These are phyloP conservation scores for Ctenopoma kingsleyae DNA, from an alignment of 2,797 vertebrate genomes.

Conservation along the genomic window DNA sequence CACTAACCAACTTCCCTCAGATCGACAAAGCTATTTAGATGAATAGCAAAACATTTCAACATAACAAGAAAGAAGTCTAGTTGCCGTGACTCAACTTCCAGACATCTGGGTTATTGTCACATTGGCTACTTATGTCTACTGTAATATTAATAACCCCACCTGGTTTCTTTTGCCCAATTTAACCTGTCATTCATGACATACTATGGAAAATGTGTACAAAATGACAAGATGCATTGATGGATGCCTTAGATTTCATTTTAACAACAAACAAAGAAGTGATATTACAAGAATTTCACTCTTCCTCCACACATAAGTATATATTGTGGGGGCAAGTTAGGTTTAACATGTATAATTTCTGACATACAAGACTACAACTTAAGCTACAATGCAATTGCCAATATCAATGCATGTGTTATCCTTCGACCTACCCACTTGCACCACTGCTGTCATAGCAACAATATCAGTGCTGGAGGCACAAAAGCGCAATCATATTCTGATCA, in stretches of 20 bases:
- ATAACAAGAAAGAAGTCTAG: too few species aligned
- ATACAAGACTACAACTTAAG: slow-evolving; percentile 14
- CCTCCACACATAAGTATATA: slow-evolving; percentile 2
- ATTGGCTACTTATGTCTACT: too few species aligned
- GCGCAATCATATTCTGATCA: slow-evolving; percentile 35
- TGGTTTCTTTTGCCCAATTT: background rate
- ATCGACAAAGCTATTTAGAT: too few species aligned
- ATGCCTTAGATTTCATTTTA: background rate
- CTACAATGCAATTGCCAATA: slow-evolving; percentile 25
- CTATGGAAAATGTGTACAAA: background rate
- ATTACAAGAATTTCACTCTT: background rate
- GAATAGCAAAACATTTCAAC: too few species aligned
- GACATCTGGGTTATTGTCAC: too few species aligned
- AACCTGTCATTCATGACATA: background rate
- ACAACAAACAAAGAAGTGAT: slow-evolving; percentile 6
- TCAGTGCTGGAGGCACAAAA: slow-evolving; percentile 37
- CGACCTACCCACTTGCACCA: slow-evolving; percentile 23
- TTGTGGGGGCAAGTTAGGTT: slow-evolving; percentile 6
- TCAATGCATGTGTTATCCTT: slow-evolving; percentile 44
- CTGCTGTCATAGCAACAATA: slow-evolving; percentile 67
- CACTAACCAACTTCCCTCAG: too few species aligned
- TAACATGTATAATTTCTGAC: slow-evolving; percentile 20
- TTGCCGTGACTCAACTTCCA: too few species aligned
- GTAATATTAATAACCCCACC: too few species aligned
- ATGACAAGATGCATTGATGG: background rate